phyloP scores from a whole-genome alignment of 2,797 vertebrate genomes.

The Takifugu rubripes region DNA sequence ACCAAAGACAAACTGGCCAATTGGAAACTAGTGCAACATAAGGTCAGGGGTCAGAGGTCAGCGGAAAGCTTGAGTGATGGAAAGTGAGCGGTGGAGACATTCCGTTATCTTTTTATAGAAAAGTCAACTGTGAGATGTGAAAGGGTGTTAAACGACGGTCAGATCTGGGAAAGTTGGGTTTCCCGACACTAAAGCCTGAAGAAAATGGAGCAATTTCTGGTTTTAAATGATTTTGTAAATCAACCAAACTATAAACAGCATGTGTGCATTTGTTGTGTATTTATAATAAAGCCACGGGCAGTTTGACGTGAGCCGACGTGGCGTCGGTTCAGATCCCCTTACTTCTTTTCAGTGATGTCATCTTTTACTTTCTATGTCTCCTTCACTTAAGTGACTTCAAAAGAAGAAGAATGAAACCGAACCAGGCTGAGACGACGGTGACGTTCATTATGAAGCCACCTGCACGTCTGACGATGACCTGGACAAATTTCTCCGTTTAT shows the following conservation, averaged over 20 bases:
- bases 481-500: constrained; percentile 37
- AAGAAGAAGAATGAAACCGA: constrained; percentile 1
- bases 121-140: constrained; percentile 7
- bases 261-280: too few relatives aligned
- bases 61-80: constrained; percentile 46
- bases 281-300: too few relatives aligned
- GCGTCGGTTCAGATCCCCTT: too few relatives aligned
- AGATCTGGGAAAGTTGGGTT: background rate
- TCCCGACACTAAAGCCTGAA: background rate
- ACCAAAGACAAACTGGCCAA: constrained; percentile 50
- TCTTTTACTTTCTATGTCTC: background rate
- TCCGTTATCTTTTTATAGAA: constrained; percentile 40
- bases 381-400: background rate
- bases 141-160: background rate
- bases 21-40: constrained; percentile 50
- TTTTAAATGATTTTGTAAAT: background rate
- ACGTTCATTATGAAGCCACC: constrained; percentile 28
- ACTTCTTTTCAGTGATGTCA: background rate
- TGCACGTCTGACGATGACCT: constrained; percentile 35
- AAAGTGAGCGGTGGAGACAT: constrained; percentile 35
- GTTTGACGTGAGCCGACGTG: too few relatives aligned
- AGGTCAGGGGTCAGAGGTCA: constrained; percentile 64
- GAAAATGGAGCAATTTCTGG: background rate
- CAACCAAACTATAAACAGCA: too few relatives aligned
- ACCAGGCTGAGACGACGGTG: background rate